Percentiles rank a stretch among this genome's conserved stretches.
phyloP scores from a whole-genome alignment of 2,888 invertebrate genomes.

The Chrysomela aeneicollis region DNA sequence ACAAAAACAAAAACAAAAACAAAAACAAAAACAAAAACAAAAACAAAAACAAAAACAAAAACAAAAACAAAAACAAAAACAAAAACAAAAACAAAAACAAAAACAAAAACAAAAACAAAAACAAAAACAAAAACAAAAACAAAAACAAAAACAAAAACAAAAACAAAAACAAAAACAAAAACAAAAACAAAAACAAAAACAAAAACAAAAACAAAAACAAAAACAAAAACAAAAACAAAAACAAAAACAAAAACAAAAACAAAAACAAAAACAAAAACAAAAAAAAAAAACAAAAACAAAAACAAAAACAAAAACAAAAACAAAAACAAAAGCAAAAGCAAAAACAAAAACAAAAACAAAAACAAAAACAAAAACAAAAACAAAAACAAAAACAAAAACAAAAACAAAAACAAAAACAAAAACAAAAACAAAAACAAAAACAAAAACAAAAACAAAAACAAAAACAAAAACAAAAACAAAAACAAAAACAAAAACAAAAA shows the following conservation, averaged over 20 bases:
- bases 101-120: too few relatives aligned
- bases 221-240: too few relatives aligned
- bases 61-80: neutral
- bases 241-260: neutral
- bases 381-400: neutral
- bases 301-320: neutral
- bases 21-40: neutral
- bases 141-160: neutral
- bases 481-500: too few relatives aligned
- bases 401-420: neutral
- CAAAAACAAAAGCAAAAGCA: neutral
- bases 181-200: neutral
- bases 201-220: neutral
- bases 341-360: neutral
- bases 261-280: neutral
- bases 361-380: too few relatives aligned
- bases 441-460: neutral
- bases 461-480: neutral
- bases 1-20: neutral
- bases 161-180: neutral
- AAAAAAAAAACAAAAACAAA: neutral
- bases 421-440: neutral
- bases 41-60: neutral
- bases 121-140: neutral
- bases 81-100: neutral